A percentile compares a stretch with the other conserved stretches of the same genome.
Evolutionary conservation across 2,888 invertebrate genomes (phyloP).

Genomic region (Cerastis leucographa): DNA sequence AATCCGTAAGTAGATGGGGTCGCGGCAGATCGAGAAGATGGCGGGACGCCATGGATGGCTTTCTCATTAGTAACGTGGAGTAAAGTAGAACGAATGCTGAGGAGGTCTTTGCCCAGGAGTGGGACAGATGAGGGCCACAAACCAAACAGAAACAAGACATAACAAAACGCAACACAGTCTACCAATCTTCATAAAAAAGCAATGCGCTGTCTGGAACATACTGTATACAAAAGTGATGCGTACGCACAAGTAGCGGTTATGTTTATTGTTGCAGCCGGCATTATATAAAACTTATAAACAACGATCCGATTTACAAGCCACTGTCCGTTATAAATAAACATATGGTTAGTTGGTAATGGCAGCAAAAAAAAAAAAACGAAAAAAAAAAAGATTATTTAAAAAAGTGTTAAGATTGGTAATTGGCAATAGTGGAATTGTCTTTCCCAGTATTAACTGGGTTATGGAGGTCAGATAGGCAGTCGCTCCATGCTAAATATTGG

Average conservation of each 20-base stretch:
- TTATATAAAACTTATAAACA: slow-evolving; percentile 87
- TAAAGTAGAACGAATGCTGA: too few species aligned
- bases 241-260: slow-evolving; percentile 75
- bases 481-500: neutral
- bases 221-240: slow-evolving; percentile 50
- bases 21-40: too few species aligned
- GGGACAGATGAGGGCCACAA: too few species aligned
- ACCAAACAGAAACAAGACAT: slow-evolving; percentile 16
- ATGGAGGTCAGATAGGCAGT: neutral
- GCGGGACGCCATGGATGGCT: too few species aligned
- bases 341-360: slow-evolving; percentile 70
- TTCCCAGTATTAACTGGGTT: too few species aligned
- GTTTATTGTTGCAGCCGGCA: slow-evolving; percentile 82
- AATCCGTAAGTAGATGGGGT: too few species aligned
- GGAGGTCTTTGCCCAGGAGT: too few species aligned
- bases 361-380: slow-evolving; percentile 69
- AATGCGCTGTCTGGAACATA: slow-evolving; percentile 11
- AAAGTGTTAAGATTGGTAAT: too few species aligned
- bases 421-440: too few species aligned
- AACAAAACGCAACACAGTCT: neutral
- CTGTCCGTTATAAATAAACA: slow-evolving; percentile 85
- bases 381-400: slow-evolving; percentile 16
- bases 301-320: slow-evolving; percentile 85
- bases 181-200: slow-evolving; percentile 33
- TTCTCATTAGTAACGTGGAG: too few species aligned